Conservation (phyloP, 2,113 vertebrate species). For the Brachyhypopomus occidentalis region DNA sequence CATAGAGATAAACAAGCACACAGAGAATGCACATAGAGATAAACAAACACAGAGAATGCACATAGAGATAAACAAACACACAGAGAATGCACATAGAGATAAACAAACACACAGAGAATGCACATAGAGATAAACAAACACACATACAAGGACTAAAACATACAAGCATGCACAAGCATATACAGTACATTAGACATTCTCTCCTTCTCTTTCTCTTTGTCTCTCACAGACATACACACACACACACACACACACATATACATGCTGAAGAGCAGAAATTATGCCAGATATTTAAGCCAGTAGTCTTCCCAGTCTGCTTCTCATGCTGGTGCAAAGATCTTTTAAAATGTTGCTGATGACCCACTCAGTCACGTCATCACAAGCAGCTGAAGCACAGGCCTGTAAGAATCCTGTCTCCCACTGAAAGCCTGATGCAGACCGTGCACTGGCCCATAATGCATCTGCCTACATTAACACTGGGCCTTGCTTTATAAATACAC, state of each 20-base stretch:
- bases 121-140: too few relatives aligned
- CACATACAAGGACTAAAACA: not conserved
- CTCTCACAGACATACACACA: not conserved
- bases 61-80: too few relatives aligned
- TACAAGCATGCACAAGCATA: not conserved
- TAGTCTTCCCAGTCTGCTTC: not conserved
- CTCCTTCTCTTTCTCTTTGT: not conserved
- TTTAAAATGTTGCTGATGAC: too few relatives aligned
- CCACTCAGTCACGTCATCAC: too few relatives aligned
- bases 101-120: too few relatives aligned
- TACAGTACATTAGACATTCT: not conserved
- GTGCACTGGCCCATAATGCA: slow-evolving; percentile 68
- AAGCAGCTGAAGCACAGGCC: too few relatives aligned
- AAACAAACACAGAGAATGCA: too few relatives aligned
- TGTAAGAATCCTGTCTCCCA: slow-evolving; percentile 50
- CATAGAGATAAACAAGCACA: too few relatives aligned
- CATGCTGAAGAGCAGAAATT: not conserved
- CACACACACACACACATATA: not conserved
- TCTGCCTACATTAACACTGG: slow-evolving; percentile 66
- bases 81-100: too few relatives aligned
- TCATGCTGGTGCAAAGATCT: not conserved
- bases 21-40: too few relatives aligned
- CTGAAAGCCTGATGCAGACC: slow-evolving; percentile 63
- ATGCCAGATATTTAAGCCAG: too few relatives aligned
- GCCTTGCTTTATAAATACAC: slow-evolving; percentile 76